Evolutionary conservation across 2,113 vertebrate genomes (phyloP).

Genomic region (Acrocephalus kingi): DNA sequence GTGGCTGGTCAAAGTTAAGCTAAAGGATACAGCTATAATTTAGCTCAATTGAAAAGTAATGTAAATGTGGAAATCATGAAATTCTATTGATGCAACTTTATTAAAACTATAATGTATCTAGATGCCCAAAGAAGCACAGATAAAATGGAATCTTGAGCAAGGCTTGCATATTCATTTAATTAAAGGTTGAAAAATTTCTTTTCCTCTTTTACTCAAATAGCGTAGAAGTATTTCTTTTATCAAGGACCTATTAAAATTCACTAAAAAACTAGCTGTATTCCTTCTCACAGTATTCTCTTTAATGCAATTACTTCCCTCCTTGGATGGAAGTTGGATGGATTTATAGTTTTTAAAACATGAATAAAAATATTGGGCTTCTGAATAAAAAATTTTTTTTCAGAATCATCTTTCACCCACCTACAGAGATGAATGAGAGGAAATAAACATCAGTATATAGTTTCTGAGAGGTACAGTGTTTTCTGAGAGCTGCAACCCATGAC

Average conservation of each 20-base stretch:
- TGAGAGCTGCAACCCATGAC: rapidly evolving
- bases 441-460: neutral
- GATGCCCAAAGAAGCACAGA: neutral
- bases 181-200: neutral
- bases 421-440: neutral
- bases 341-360: neutral
- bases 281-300: neutral
- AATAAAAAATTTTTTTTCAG: neutral
- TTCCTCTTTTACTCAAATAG: neutral
- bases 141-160: neutral
- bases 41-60: neutral
- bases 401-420: neutral
- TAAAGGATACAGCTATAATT: neutral
- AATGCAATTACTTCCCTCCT: neutral
- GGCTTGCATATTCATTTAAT: neutral
- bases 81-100: neutral
- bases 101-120: neutral
- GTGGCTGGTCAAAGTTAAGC: neutral
- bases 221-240: neutral
- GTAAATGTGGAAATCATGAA: neutral
- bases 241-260: neutral
- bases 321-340: neutral
- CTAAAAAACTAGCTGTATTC: neutral
- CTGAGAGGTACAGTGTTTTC: neutral
- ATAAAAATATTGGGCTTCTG: neutral